phyloP scores from a whole-genome alignment of 1,140 invertebrate species.

The Radopholus similis region DNA sequence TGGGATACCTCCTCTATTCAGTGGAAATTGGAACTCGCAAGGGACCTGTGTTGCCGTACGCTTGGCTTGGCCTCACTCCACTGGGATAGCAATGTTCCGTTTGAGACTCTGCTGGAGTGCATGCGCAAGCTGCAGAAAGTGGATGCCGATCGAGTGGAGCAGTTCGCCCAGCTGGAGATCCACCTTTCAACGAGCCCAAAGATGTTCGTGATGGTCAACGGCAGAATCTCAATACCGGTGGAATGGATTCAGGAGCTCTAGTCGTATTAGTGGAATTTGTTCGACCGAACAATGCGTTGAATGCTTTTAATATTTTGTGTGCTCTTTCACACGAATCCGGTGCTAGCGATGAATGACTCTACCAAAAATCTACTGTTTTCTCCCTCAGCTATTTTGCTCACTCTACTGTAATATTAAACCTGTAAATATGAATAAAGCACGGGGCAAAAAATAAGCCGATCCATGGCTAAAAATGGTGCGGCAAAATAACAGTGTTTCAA shows the following conservation, averaged over 20 bases:
- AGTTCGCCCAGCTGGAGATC: slow-evolving; percentile 14
- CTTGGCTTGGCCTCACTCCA: slow-evolving; percentile 20
- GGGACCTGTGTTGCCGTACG: background rate
- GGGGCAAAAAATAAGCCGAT: too few species aligned
- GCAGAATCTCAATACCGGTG: slow-evolving; percentile 30
- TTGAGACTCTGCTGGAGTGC: slow-evolving; percentile 10
- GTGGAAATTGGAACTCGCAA: slow-evolving; percentile 10
- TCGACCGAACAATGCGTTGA: too few species aligned
- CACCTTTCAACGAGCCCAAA: slow-evolving; percentile 34
- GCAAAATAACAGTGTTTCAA: too few species aligned
- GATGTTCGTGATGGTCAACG: slow-evolving; percentile 33
- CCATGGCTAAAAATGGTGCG: too few species aligned
- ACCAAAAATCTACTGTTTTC: too few species aligned
- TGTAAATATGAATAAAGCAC: too few species aligned
- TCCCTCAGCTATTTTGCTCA: too few species aligned
- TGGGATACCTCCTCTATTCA: slow-evolving; percentile 1
- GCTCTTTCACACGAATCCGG: too few species aligned
- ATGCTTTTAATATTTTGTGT: too few species aligned
- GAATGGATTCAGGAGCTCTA: slow-evolving; percentile 13
- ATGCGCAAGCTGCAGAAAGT: slow-evolving; percentile 15
- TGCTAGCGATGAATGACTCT: too few species aligned
- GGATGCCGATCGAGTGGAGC: background rate
- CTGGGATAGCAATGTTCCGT: slow-evolving; percentile 30
- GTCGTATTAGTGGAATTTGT: too few species aligned
- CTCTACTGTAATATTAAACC: too few species aligned